phyloP scores from a whole-genome alignment of 2,113 vertebrate genomes.

The Oryzias woworae region DNA sequence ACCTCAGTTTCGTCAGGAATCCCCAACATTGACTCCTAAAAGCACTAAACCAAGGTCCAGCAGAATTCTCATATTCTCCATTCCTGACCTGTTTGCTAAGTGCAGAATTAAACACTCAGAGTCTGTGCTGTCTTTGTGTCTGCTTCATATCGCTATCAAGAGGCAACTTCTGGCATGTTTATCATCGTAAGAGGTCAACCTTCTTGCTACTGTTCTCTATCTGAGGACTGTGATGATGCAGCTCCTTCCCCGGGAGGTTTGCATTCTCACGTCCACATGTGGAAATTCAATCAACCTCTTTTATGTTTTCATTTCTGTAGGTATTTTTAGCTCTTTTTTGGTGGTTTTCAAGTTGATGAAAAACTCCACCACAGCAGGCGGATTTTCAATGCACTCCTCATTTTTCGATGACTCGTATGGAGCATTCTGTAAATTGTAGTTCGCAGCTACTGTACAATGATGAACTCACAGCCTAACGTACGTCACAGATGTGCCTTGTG shows the following conservation, averaged over 20 bases:
- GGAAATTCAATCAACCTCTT: neutral
- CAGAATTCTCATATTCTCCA: constrained; percentile 25
- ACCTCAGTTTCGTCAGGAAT: neutral
- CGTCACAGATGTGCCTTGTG: constrained; percentile 25
- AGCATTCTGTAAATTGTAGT: neutral
- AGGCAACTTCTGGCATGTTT: constrained; percentile 51
- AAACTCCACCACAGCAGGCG: constrained; percentile 10
- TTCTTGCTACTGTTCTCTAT: constrained; percentile 48
- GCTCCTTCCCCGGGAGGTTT: neutral
- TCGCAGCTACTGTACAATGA: neutral
- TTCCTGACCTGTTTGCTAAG: constrained; percentile 18
- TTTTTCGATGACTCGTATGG: neutral
- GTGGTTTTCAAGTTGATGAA: constrained; percentile 1
- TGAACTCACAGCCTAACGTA: neutral
- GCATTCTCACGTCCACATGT: neutral
- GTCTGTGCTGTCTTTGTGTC: constrained; percentile 16
- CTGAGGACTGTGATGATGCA: neutral
- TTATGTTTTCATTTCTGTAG: neutral
- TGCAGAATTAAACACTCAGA: constrained; percentile 3
- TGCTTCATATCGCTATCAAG: constrained; percentile 32
- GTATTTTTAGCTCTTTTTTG: neutral
- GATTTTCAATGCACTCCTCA: neutral
- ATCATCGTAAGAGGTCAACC: constrained; percentile 54
- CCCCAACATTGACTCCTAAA: neutral
- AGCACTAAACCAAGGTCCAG: constrained; percentile 11